phyloP scores from a whole-genome alignment of 1,140 invertebrate species.

The Papilio dardanus region DNA sequence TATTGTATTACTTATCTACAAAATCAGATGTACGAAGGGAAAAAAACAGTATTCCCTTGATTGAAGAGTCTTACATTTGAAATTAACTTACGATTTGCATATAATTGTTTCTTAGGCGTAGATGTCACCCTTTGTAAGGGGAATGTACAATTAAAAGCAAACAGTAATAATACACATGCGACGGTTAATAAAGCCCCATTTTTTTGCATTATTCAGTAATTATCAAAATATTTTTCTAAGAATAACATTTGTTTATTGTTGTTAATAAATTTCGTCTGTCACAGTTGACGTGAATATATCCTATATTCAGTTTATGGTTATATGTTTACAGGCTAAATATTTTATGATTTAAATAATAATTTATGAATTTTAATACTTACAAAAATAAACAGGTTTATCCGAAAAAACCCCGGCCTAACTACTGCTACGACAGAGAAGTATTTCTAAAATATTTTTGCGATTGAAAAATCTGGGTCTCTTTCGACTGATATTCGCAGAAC shows the following conservation, averaged over 20 bases:
- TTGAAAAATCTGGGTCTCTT: background rate
- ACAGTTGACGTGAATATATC: conserved; percentile 20
- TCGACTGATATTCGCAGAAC: background rate
- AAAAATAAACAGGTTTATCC: background rate
- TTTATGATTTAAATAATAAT: background rate
- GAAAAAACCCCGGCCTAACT: background rate
- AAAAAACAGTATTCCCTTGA: background rate
- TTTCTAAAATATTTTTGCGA: background rate
- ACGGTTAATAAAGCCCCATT: conserved; percentile 50
- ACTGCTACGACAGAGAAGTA: background rate
- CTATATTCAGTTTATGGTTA: background rate
- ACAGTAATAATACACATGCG: conserved; percentile 54
- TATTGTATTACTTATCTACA: too few relatives aligned
- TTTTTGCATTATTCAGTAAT: conserved; percentile 48
- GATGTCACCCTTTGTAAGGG: conserved; percentile 49
- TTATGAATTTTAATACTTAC: background rate
- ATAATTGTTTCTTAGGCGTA: conserved; percentile 3
- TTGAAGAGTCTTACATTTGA: background rate
- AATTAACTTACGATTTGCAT: conserved; percentile 46
- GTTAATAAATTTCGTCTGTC: conserved; percentile 17
- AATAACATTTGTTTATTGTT: conserved; percentile 12
- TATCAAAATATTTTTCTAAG: conserved; percentile 5
- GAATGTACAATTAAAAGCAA: conserved; percentile 65
- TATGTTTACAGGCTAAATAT: background rate
- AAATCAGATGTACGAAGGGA: too few relatives aligned